phyloP scores from a whole-genome alignment of 2,113 vertebrate genomes.

The Raja brachyura region DNA sequence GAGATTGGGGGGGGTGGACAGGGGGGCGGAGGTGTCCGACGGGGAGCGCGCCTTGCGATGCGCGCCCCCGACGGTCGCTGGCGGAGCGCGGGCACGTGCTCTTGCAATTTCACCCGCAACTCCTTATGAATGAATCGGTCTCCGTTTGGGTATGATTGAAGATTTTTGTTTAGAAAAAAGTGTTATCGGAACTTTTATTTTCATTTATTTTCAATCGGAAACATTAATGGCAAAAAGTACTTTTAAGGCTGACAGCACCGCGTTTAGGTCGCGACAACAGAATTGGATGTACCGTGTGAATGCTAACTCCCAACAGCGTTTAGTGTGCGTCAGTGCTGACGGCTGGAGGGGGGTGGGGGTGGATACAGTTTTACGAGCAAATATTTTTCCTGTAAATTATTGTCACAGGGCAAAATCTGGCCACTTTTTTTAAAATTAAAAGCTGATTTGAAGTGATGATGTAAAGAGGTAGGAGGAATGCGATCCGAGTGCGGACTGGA shows the following conservation, averaged over 20 bases:
- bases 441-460: neutral
- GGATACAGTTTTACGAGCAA: neutral
- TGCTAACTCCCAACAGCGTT: conserved; percentile 25
- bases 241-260: neutral
- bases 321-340: conserved; percentile 34
- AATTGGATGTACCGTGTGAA: neutral
- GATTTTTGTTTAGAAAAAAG: neutral
- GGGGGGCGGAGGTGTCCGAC: neutral
- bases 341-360: neutral
- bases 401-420: neutral
- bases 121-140: conserved; percentile 14
- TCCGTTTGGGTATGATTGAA: neutral
- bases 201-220: neutral
- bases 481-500: neutral
- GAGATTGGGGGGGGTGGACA: too few relatives aligned
- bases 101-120: neutral
- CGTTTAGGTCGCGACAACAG: neutral
- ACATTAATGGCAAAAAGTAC: neutral
- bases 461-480: neutral
- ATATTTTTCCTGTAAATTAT: neutral
- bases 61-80: neutral
- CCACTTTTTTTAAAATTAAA: neutral
- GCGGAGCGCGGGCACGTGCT: neutral
- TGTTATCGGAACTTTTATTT: neutral
- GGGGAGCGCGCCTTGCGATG: neutral